These are phyloP conservation scores for Macrocentrus cingulum DNA, from an alignment of 1,140 invertebrate species.

Conservation along the genomic window DNA sequence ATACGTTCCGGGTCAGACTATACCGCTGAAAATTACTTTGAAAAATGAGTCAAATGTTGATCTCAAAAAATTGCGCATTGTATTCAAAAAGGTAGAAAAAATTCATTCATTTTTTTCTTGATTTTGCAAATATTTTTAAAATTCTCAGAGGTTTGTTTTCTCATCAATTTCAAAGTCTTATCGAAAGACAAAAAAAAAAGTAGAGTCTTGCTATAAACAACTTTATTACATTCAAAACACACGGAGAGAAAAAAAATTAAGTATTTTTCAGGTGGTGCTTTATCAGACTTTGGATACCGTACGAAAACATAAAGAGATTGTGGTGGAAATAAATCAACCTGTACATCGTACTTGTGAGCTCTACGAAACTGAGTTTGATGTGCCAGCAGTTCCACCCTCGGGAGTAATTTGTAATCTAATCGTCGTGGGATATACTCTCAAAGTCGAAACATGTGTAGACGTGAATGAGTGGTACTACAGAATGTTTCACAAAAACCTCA, in stretches of 20 bases:
- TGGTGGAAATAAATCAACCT: slow-evolving; percentile 43
- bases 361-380: slow-evolving; percentile 36
- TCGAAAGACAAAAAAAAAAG: too few relatives aligned
- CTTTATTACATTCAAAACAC: too few relatives aligned
- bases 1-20: slow-evolving; percentile 44
- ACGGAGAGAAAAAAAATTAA: too few relatives aligned
- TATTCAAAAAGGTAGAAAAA: slow-evolving; percentile 42
- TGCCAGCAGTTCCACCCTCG: slow-evolving; percentile 43
- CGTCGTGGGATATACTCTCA: slow-evolving; percentile 39
- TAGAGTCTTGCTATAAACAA: too few relatives aligned
- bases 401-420: slow-evolving; percentile 42
- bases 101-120: neutral
- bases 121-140: neutral
- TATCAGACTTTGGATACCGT: slow-evolving; percentile 41
- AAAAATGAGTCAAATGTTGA: slow-evolving; percentile 37
- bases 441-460: slow-evolving; percentile 43
- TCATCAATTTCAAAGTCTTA: too few relatives aligned
- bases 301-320: slow-evolving; percentile 45
- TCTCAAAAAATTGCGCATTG: slow-evolving; percentile 40
- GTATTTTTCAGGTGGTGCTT: slow-evolving; percentile 40
- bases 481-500: slow-evolving; percentile 46
- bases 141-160: too few relatives aligned
- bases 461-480: slow-evolving; percentile 47
- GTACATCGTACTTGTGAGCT: slow-evolving; percentile 29
- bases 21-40: slow-evolving; percentile 38